A percentile compares a stretch with the other conserved stretches of the same genome.
Conservation (phyloP, 2,888 invertebrate genomes). For the Drosophila subsilvestris region DNA sequence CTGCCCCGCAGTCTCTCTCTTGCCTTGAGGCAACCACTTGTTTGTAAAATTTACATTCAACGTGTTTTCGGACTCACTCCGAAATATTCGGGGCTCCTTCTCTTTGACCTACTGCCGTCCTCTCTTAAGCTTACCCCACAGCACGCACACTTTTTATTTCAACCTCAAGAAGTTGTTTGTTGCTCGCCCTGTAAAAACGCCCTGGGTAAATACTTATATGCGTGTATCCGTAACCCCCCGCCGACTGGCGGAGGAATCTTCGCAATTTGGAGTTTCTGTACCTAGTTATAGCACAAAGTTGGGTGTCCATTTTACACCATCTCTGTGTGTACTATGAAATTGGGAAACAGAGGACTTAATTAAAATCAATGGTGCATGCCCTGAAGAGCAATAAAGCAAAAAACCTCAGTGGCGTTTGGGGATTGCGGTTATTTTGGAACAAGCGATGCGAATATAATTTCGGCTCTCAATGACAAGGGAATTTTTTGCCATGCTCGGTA, state of each 20-base stretch:
- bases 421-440: conserved; percentile 29
- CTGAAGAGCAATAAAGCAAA: conserved; percentile 22
- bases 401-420: conserved; percentile 22
- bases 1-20: neutral
- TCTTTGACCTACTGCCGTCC: conserved; percentile 23
- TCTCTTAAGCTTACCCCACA: conserved; percentile 19
- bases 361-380: conserved; percentile 72
- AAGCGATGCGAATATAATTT: conserved; percentile 63
- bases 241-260: neutral
- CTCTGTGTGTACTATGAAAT: conserved; percentile 70
- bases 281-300: conserved; percentile 27
- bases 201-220: neutral
- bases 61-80: conserved; percentile 52
- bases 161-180: conserved; percentile 28
- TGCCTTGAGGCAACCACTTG: conserved; percentile 63
- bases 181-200: conserved; percentile 13
- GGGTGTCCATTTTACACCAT: conserved; percentile 49
- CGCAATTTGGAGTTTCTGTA: conserved; percentile 20
- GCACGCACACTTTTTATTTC: conserved; percentile 18
- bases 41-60: conserved; percentile 48
- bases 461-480: conserved; percentile 54
- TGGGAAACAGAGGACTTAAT: conserved; percentile 66
- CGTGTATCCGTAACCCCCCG: neutral
- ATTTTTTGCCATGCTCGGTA: conserved; percentile 41
- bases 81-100: conserved; percentile 36